These are phyloP conservation scores for Mustela lutreola DNA, from an alignment of 2,113 vertebrate genomes.

Conservation along the genomic window DNA sequence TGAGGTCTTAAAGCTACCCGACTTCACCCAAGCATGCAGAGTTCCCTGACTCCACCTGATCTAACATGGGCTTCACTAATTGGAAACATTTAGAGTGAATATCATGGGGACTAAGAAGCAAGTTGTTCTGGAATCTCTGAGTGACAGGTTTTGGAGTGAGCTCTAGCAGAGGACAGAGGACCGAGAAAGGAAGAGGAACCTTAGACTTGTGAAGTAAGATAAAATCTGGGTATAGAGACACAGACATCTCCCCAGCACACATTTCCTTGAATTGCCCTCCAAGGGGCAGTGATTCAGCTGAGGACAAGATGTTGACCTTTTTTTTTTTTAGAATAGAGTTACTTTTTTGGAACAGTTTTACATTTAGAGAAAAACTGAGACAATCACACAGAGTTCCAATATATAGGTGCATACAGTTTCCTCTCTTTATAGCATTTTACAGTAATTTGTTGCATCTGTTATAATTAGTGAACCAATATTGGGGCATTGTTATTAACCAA, in stretches of 20 bases:
- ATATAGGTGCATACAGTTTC: background rate
- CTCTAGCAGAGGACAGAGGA: background rate
- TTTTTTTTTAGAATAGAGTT: too few relatives aligned
- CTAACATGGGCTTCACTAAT: background rate
- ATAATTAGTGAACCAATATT: background rate
- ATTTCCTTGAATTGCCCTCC: background rate
- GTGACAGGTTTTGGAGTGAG: background rate
- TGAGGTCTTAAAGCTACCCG: too few relatives aligned
- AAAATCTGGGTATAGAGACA: background rate
- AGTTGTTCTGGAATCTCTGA: background rate
- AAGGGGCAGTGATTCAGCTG: background rate
- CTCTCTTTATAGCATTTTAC: background rate
- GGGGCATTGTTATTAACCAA: background rate
- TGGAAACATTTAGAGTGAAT: background rate
- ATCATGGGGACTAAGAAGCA: background rate
- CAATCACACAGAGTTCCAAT: too few relatives aligned
- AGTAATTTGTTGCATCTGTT: background rate
- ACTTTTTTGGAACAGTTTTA: too few relatives aligned
- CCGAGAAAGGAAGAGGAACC: background rate
- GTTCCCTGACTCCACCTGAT: background rate
- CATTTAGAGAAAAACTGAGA: too few relatives aligned
- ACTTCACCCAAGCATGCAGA: background rate
- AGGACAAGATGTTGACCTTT: background rate
- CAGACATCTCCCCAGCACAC: too few relatives aligned
- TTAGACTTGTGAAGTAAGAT: background rate